Conservation (phyloP, 2,113 vertebrate genomes). For the Electrona antarctica region DNA sequence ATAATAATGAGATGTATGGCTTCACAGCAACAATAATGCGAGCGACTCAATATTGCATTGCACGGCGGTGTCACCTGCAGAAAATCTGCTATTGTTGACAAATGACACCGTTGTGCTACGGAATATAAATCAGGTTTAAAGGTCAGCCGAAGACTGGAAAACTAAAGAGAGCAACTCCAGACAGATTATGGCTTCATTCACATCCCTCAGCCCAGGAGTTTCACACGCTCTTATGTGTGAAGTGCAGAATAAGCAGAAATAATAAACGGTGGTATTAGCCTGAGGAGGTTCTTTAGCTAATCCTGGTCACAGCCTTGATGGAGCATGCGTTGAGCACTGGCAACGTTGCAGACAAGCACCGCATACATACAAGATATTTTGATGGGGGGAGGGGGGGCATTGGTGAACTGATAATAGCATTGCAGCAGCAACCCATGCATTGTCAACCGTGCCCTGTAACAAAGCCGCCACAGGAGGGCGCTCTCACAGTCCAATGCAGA, state of each 20-base stretch:
- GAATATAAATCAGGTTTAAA: background rate
- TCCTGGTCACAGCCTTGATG: constrained; percentile 66
- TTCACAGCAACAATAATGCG: constrained; percentile 21
- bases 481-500: constrained; percentile 71
- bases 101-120: no score
- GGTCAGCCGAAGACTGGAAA: constrained; percentile 28
- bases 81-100: no score
- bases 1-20: constrained; percentile 6
- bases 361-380: constrained; percentile 58
- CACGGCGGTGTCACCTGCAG: no score
- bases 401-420: constrained; percentile 53
- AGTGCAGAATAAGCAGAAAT: constrained; percentile 61
- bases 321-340: constrained; percentile 71
- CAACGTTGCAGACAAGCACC: constrained; percentile 61
- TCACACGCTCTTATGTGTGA: constrained; percentile 55
- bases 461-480: constrained; percentile 65
- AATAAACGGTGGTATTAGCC: constrained; percentile 58
- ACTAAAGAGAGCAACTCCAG: constrained; percentile 58
- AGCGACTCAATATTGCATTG: constrained; percentile 14
- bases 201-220: constrained; percentile 30
- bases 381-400: constrained; percentile 19
- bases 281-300: constrained; percentile 75
- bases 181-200: constrained; percentile 67
- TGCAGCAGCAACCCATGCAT: constrained; percentile 77
- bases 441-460: constrained; percentile 59